phyloP scores from a whole-genome alignment of 2,888 invertebrate species.

The Heliconius aoede region DNA sequence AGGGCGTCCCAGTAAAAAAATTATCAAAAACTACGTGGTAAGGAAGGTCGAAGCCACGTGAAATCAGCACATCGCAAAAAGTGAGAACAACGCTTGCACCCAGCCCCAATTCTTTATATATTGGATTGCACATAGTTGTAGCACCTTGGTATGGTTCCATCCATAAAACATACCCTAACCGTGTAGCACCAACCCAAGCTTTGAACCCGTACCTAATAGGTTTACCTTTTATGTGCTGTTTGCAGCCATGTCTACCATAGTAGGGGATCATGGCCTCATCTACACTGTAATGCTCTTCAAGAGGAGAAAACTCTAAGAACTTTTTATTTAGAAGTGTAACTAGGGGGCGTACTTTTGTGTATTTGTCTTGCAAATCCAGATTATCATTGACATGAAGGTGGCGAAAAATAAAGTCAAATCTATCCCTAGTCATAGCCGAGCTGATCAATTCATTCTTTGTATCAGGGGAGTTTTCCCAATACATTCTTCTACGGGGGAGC shows the following conservation, averaged over 20 bases:
- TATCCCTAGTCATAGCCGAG: conserved; percentile 50
- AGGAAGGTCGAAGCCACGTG: conserved; percentile 48
- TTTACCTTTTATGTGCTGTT: conserved; percentile 56
- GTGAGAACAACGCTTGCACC: conserved; percentile 47
- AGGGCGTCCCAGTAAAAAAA: conserved; percentile 47
- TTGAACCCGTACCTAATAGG: conserved; percentile 52
- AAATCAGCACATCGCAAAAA: conserved; percentile 47
- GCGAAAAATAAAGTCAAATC: conserved; percentile 52
- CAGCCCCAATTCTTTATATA: conserved; percentile 48
- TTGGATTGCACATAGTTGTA: conserved; percentile 48
- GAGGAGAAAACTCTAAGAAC: conserved; percentile 49
- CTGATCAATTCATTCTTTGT: conserved; percentile 50
- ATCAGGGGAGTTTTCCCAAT: conserved; percentile 51
- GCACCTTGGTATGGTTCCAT: conserved; percentile 49
- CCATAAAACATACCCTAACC: conserved; percentile 50
- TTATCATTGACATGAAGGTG: conserved; percentile 52
- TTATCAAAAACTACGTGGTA: conserved; percentile 46
- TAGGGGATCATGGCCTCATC: conserved; percentile 63
- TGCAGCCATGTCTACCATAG: conserved; percentile 56
- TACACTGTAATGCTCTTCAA: conserved; percentile 53
- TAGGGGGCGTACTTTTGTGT: conserved; percentile 51
- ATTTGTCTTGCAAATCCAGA: conserved; percentile 51
- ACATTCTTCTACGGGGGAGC: conserved; percentile 47
- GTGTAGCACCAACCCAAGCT: conserved; percentile 51
- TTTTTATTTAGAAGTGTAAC: conserved; percentile 46